Evolutionary conservation across 1,140 invertebrate species (phyloP).

Genomic region (Diabrotica undecimpunctata): DNA sequence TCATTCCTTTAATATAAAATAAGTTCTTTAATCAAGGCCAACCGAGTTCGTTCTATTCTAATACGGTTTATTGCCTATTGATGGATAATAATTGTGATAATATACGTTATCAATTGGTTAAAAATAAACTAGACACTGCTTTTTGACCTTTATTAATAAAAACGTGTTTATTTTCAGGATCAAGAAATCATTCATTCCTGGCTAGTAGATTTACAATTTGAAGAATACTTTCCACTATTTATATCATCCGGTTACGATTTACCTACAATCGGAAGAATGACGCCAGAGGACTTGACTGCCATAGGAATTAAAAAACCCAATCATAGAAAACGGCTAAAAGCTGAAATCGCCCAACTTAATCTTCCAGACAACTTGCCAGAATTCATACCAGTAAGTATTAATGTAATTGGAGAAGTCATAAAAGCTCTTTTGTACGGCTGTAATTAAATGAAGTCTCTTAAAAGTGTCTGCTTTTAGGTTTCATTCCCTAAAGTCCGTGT

Average conservation of each 20-base stretch:
- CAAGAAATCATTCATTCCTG: constrained; percentile 91
- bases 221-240: constrained; percentile 93
- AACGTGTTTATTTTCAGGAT: constrained; percentile 60
- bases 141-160: not conserved
- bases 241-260: constrained; percentile 95
- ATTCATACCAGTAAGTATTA: constrained; percentile 77
- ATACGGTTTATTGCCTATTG: too few relatives aligned
- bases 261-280: constrained; percentile 95
- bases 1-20: too few relatives aligned
- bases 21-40: too few relatives aligned
- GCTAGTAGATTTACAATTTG: constrained; percentile 91
- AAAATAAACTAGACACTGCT: too few relatives aligned
- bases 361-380: constrained; percentile 90
- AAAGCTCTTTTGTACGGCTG: too few relatives aligned
- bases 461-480: too few relatives aligned
- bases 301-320: constrained; percentile 95
- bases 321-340: constrained; percentile 92
- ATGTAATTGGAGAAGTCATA: too few relatives aligned
- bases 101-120: too few relatives aligned
- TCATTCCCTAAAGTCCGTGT: too few relatives aligned
- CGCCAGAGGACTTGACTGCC: constrained; percentile 86
- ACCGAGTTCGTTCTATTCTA: too few relatives aligned
- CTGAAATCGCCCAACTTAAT: constrained; percentile 82
- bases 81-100: too few relatives aligned
- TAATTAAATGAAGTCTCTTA: too few relatives aligned